Percentiles rank a stretch among this genome's conserved stretches.
Conservation (phyloP, 2,888 invertebrate genomes). For the Drosophila kanekoi region DNA sequence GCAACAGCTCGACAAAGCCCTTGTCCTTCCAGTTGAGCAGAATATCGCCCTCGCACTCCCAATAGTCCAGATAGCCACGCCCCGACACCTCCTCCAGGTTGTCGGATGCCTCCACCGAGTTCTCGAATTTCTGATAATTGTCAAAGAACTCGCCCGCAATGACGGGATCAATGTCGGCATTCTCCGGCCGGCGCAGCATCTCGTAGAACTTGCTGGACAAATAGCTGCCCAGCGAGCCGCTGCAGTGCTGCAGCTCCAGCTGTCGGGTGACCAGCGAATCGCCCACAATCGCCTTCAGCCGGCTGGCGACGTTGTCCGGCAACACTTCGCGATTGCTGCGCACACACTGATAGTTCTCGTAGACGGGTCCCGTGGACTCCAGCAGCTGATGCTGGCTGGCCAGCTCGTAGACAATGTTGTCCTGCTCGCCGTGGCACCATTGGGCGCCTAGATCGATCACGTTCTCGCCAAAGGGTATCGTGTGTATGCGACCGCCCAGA, state of each 20-base stretch:
- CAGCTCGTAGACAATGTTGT: slow-evolving; percentile 83
- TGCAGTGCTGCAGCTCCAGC: slow-evolving; percentile 80
- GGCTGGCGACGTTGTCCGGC: slow-evolving; percentile 82
- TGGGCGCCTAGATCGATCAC: slow-evolving; percentile 85
- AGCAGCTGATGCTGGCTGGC: slow-evolving; percentile 80
- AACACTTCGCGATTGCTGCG: slow-evolving; percentile 84
- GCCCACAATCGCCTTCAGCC: slow-evolving; percentile 84
- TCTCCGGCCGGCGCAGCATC: slow-evolving; percentile 79
- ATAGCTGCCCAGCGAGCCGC: slow-evolving; percentile 83
- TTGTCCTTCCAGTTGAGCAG: slow-evolving; percentile 91
- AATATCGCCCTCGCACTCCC: slow-evolving; percentile 90
- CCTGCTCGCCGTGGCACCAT: slow-evolving; percentile 85
- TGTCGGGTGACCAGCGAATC: slow-evolving; percentile 84
- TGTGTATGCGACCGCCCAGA: slow-evolving; percentile 88
- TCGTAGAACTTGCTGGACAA: slow-evolving; percentile 82
- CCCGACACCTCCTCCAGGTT: slow-evolving; percentile 89
- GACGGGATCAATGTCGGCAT: slow-evolving; percentile 84
- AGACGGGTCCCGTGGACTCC: slow-evolving; percentile 82
- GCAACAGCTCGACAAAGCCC: slow-evolving; percentile 89
- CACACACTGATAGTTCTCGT: slow-evolving; percentile 82
- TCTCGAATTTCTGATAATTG: slow-evolving; percentile 87
- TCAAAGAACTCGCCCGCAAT: slow-evolving; percentile 87
- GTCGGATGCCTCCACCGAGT: slow-evolving; percentile 87
- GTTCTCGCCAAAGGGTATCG: slow-evolving; percentile 86
- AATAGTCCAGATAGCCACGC: slow-evolving; percentile 87